Evolutionary conservation across 2,113 vertebrate species (phyloP).

Genomic region (Leptosomus discolor): DNA sequence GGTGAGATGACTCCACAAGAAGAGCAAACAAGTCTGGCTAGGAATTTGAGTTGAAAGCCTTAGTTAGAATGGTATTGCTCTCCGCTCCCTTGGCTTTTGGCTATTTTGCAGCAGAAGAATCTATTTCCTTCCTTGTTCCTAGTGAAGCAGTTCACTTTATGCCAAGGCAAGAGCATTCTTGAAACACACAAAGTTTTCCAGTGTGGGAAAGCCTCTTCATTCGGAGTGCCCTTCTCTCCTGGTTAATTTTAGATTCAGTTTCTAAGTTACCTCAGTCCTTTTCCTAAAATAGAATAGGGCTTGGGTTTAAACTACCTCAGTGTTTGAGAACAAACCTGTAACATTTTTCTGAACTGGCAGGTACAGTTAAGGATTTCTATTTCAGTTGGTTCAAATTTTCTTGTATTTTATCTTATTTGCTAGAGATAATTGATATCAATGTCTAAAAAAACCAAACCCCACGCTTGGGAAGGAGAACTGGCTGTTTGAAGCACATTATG

Average conservation of each 20-base stretch:
- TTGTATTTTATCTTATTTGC: too few species aligned
- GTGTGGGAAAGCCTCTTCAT: background rate
- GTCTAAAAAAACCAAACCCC: background rate
- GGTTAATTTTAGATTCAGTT: background rate
- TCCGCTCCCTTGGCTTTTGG: background rate
- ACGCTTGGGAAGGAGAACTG: background rate
- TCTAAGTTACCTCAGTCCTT: background rate
- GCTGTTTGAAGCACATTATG: background rate
- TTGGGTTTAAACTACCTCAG: background rate
- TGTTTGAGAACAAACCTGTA: background rate
- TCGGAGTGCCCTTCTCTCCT: background rate
- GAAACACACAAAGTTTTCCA: background rate
- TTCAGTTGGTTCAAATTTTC: background rate
- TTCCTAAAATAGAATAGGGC: background rate
- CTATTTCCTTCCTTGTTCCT: background rate
- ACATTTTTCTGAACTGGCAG: background rate
- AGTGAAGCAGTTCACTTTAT: background rate
- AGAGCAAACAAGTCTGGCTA: background rate
- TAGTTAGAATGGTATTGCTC: background rate
- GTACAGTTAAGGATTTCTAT: background rate
- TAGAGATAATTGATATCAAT: fast-evolving
- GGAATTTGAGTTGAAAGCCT: background rate
- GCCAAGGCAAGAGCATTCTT: background rate
- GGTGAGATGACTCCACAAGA: background rate
- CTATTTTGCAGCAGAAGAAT: background rate